Evolutionary conservation across 2,888 invertebrate species (phyloP).

Genomic region (Empis livida): DNA sequence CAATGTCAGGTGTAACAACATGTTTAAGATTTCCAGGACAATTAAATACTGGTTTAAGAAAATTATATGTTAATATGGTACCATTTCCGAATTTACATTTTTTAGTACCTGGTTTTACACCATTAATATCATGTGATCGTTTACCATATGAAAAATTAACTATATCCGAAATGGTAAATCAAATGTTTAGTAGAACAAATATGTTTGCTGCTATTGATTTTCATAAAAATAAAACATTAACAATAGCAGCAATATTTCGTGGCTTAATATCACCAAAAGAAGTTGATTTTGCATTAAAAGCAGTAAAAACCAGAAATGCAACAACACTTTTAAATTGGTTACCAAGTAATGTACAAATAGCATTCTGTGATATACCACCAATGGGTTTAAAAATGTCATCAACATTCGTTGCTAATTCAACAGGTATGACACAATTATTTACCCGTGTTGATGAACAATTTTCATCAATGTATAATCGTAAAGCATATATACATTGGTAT

Average conservation of each 20-base stretch:
- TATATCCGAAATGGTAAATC: slow-evolving; percentile 56
- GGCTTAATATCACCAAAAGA: slow-evolving; percentile 39
- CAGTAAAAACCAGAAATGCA: slow-evolving; percentile 62
- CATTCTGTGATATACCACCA: slow-evolving; percentile 75
- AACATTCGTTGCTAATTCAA: slow-evolving; percentile 73
- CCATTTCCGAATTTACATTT: slow-evolving; percentile 80
- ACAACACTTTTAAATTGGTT: slow-evolving; percentile 68
- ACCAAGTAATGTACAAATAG: slow-evolving; percentile 74
- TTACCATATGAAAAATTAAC: slow-evolving; percentile 52
- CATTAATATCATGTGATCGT: slow-evolving; percentile 53
- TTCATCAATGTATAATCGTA: neutral
- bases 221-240: slow-evolving; percentile 60
- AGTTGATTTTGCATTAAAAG: slow-evolving; percentile 42
- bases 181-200: slow-evolving; percentile 66
- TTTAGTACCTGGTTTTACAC: slow-evolving; percentile 71
- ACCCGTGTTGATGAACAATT: slow-evolving; percentile 46
- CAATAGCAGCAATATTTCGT: slow-evolving; percentile 66
- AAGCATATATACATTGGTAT: neutral
- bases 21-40: slow-evolving; percentile 83
- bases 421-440: slow-evolving; percentile 68
- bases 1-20: slow-evolving; percentile 57
- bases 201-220: slow-evolving; percentile 75
- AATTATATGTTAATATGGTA: slow-evolving; percentile 84
- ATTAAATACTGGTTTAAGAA: slow-evolving; percentile 71
- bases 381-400: slow-evolving; percentile 73